Evolutionary conservation across 2,888 invertebrate species (phyloP), one percentile per base, ranked within the genome.

Genomic region (Eueremaeus valkanovi): DNA sequence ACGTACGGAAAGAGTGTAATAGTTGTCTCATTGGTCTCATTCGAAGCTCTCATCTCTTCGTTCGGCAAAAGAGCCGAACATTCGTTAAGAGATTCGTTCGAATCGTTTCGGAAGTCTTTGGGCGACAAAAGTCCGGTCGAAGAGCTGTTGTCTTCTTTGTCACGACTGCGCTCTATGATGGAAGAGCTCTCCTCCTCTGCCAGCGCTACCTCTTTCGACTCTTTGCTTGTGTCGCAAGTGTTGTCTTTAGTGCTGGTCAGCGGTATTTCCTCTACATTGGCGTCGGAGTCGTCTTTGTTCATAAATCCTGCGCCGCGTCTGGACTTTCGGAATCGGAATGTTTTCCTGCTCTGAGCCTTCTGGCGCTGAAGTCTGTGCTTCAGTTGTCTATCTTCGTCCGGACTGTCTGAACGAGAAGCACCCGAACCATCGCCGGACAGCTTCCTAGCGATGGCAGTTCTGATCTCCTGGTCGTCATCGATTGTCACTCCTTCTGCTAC

Each of bases 321-420:
- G 21, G 78, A 79, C 68, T 78, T 80, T n/a, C 79, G 40, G 72
- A 79, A 78, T 49, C 80, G 76, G 85, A 96, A 96, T 0, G 95
- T 95, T 85, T 93, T 95, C 81, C 95, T 88, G 81, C 94, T 95
- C 82, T 93, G 95, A 45, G 93, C 95, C 85, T 94, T 95, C 74
- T 94, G 90, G 27, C 96, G 88, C 82, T 96, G 96, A 76, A 96
- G 87, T 5, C 85, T 80, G 78, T 84, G 93, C 86, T 42, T 90
- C 51, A 61, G 27, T 31, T 49, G 76, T 58, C 27, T 55, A 33
- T 66, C 55, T 31, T 76, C 73, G 18, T 70, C 77, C 33, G 76
- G 72, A n/a, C 66, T 68, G 8, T 73, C 72, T 9, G 75, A 75
- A n/a, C 49, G 72, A 1, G 72, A 55, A 27, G 73, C 40, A 16